Conservation (phyloP, 1,140 invertebrate species). For the Drosophila busckii region DNA sequence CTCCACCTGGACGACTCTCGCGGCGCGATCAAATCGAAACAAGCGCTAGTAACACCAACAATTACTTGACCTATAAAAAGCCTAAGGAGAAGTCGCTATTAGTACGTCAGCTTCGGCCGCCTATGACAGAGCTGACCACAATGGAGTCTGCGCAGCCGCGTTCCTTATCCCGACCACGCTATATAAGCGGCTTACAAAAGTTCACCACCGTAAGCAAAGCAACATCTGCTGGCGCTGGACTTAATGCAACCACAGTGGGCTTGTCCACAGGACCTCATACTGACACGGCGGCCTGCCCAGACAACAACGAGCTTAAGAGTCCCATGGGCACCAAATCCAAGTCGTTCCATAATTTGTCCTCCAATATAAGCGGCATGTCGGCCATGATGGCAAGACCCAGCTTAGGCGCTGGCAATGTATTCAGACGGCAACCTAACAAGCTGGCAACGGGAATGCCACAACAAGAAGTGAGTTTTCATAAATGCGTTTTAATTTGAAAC, state of each 20-base stretch:
- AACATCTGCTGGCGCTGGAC: constrained; percentile 60
- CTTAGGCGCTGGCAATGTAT: constrained; percentile 31
- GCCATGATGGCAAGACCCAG: constrained; percentile 28
- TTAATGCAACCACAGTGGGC: constrained; percentile 40
- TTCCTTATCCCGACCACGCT: constrained; percentile 70
- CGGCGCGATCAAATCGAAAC: constrained; percentile 43
- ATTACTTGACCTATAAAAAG: constrained; percentile 70
- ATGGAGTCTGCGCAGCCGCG: constrained; percentile 29
- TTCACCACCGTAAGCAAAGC: constrained; percentile 64
- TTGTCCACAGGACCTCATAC: constrained; percentile 1
- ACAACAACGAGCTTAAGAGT: constrained; percentile 53
- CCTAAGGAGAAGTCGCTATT: constrained; percentile 55
- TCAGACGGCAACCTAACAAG: constrained; percentile 32
- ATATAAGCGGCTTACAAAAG: constrained; percentile 68
- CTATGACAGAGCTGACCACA: background rate
- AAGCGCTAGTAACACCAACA: constrained; percentile 30
- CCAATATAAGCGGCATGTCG: constrained; percentile 33
- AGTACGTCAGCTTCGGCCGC: constrained; percentile 32
- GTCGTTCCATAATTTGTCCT: constrained; percentile 74
- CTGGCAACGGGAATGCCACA: constrained; percentile 15
- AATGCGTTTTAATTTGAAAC: too few species aligned
- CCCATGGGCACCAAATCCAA: constrained; percentile 78
- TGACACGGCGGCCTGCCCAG: background rate
- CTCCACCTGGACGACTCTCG: constrained; percentile 38
- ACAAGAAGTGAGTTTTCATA: constrained; percentile 27